phyloP scores from a whole-genome alignment of 2,797 vertebrate species.

The Myotis findleyi region DNA sequence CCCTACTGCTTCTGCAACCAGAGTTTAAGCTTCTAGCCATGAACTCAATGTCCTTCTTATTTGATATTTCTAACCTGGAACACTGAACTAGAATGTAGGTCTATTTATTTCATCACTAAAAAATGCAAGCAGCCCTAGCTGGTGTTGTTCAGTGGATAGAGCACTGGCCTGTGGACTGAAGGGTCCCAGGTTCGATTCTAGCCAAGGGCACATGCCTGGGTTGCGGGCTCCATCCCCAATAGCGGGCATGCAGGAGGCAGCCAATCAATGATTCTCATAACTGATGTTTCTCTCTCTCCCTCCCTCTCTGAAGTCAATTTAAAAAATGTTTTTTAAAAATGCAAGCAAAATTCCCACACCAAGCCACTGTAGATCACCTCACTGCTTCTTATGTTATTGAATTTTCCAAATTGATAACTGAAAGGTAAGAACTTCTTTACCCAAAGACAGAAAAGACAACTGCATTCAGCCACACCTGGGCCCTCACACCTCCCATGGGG shows the following conservation, averaged over 20 bases:
- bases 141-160: too few relatives aligned
- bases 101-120: background rate
- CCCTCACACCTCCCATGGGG: background rate
- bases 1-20: background rate
- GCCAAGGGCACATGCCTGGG: too few relatives aligned
- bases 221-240: too few relatives aligned
- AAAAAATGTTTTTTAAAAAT: background rate
- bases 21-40: background rate
- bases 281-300: too few relatives aligned
- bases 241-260: too few relatives aligned
- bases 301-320: too few relatives aligned
- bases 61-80: background rate
- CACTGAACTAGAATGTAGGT: background rate
- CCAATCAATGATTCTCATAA: too few relatives aligned
- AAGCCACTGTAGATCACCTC: background rate
- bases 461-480: accelerated
- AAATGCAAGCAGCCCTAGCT: too few relatives aligned
- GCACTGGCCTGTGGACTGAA: too few relatives aligned
- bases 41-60: background rate
- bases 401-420: background rate
- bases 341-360: background rate
- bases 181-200: too few relatives aligned
- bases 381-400: background rate
- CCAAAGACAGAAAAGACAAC: background rate
- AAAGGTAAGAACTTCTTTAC: background rate